Evolutionary conservation across 2,888 invertebrate species (phyloP), one percentile per base, ranked within the genome.

Genomic region (Trichogramma evanescens): DNA sequence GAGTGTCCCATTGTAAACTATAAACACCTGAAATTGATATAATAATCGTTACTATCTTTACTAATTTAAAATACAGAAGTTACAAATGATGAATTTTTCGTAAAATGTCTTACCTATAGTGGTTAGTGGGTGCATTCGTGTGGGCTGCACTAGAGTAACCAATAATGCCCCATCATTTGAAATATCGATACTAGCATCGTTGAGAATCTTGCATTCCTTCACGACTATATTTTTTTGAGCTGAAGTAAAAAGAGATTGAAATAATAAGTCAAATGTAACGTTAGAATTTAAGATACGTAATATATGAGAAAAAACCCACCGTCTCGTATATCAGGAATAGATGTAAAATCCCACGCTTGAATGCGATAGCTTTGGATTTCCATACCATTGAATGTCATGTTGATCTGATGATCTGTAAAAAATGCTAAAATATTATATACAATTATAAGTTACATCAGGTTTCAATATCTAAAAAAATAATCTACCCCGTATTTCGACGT

Each of bases 161-260:
- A 93, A 79, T 58, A 90, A 80, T 41, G 86, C 83, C 13, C 91
- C 91, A 74, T 92, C 90, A 62, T 85, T 84, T 8, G 91, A 91
- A 69, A 93, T 87, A 73, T 91, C 91, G 66, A 91, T 88, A 74
- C 90, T 91, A 41, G 91, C 91, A 72, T 93, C 92, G 74, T 92
- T 93, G 78, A 92, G 91, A 63, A 93, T 89, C 73, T 89, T 88
- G 76, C 92, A 92, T 69, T 89, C 86, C 43, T 83, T 82, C 6
- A 92, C 91, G 38, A 93, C 88, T 45, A 93, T 81, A 72, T 92
- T 92, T 70, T 86, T 85, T 56, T 84, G 80, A 66, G 83, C 88
- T 88, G 72, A 26, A 26, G 26, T 42, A 79, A 79, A 67, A 65
- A 41, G 52, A 59, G 10, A 51, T 50, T 50, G 48, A n/a, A 48